phyloP scores from a whole-genome alignment of 2,113 vertebrate species.

The Marmota monax region DNA sequence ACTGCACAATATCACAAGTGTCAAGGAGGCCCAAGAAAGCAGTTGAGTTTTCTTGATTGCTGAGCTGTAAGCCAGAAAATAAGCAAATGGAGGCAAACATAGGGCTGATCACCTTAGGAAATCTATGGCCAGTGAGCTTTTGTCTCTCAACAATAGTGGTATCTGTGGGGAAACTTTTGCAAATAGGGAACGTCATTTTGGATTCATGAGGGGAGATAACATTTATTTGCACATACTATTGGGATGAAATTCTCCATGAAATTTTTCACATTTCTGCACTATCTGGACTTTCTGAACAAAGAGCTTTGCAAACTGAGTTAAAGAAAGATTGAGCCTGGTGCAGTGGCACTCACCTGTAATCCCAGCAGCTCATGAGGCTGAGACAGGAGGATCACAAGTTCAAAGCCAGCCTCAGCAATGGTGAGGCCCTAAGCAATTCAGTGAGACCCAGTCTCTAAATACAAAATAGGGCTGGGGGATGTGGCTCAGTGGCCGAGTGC shows the following conservation, averaged over 20 bases:
- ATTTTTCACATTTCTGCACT: constrained; percentile 12
- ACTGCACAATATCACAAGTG: constrained; percentile 43
- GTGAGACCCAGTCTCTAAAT: too few relatives aligned
- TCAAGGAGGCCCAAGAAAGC: constrained; percentile 21
- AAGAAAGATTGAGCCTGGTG: background rate
- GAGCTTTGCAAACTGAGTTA: background rate
- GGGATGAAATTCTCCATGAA: background rate
- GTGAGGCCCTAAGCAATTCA: too few relatives aligned
- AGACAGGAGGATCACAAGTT: too few relatives aligned
- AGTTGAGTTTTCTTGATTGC: background rate
- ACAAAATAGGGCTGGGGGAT: too few relatives aligned
- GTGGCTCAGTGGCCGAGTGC: too few relatives aligned
- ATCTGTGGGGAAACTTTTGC: background rate
- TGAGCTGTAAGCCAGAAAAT: constrained; percentile 6
- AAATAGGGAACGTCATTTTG: background rate
- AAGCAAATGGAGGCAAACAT: background rate
- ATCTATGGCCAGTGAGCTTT: background rate
- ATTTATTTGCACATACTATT: background rate
- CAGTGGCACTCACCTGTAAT: too few relatives aligned
- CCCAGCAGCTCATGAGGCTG: too few relatives aligned
- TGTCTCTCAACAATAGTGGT: background rate
- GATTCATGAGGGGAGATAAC: background rate
- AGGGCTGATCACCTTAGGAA: background rate
- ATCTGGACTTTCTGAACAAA: constrained; percentile 26
- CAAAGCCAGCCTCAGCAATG: too few relatives aligned